Evolutionary conservation across 2,888 invertebrate genomes (phyloP).

Genomic region (Myopa testacea): DNA sequence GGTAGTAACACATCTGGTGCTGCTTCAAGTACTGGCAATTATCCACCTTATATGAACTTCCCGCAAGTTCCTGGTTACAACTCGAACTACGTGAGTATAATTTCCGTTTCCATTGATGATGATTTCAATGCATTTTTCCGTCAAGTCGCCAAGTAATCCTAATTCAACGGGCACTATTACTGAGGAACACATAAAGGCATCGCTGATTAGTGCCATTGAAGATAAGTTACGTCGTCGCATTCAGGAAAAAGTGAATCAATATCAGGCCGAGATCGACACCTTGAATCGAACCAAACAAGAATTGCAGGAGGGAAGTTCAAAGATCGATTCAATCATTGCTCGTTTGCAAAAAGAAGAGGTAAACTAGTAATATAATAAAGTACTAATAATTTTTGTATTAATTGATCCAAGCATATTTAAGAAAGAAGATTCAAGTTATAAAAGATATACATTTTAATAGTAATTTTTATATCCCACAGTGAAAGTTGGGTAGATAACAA

Average conservation of each 20-base stretch:
- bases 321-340: constrained; percentile 82
- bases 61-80: constrained; percentile 60
- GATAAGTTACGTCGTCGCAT: constrained; percentile 90
- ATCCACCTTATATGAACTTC: constrained; percentile 70
- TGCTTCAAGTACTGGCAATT: constrained; percentile 65
- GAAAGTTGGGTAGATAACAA: too few species aligned
- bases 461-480: too few species aligned
- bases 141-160: constrained; percentile 64
- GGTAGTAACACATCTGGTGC: constrained; percentile 41
- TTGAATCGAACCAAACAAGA: constrained; percentile 88
- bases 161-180: constrained; percentile 85
- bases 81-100: constrained; percentile 59
- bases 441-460: too few species aligned
- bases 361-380: constrained; percentile 6
- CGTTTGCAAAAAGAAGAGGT: constrained; percentile 81
- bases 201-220: constrained; percentile 93
- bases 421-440: too few species aligned
- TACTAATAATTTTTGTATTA: background rate
- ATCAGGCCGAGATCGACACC: constrained; percentile 92
- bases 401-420: constrained; percentile 4
- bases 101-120: background rate
- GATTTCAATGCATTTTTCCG: constrained; percentile 3
- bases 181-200: constrained; percentile 94
- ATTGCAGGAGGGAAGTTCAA: constrained; percentile 83
- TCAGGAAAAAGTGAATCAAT: constrained; percentile 89